Evolutionary conservation across 35 echinoderm and acorn worm genomes (phyloP), one percentile per base, ranked within the genome.

Genomic region (Acanthaster planci): DNA sequence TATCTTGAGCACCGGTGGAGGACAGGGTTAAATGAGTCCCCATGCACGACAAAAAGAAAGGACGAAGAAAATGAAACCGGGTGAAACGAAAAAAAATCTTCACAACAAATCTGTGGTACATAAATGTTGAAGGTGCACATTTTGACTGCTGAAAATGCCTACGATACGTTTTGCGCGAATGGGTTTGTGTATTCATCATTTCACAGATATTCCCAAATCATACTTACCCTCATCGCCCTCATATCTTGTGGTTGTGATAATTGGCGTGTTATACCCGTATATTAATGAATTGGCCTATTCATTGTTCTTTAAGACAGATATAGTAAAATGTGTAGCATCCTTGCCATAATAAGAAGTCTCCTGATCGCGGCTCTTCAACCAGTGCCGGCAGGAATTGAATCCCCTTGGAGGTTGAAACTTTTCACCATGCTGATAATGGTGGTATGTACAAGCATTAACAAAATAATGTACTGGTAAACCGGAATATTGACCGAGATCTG

Each of bases 341-440:
- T n/a, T 76, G 72, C 26, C 10, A 14, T 37, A 29, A 51, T n/a
- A 17, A 51, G 37, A 31, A 80, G 5, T 15, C 47, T 27, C 8
- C 19, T 55, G 5, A 8, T 34, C 55, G 23, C 55, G 23, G 80
- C 52, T 2, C 52, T 31, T 55, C 80, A 57, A 57, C 80, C 80
- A 0, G 52, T 82, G 10, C 80, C 80, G 1, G 0, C 52, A 10
- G 80, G 53, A 9, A 27, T 82, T 32, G 51, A 52, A 82, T 26
- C 37, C 3, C 80, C 80, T 55, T 82, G 80, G 80, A 82, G 32
- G 34, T 37, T 82, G 80, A 52, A 55, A 10, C 32, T 14, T 1
- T 34, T 82, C 19, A 39, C 37, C 3, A 32, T 82, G 2, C 1
- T 36, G 23, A 56, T 52, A n/a, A 37, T 57, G 21, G 55, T 27